Percentiles rank a stretch among this genome's conserved stretches.
phyloP scores from a whole-genome alignment of 2,888 invertebrate genomes.

The Cataglyphis altisquamis region DNA sequence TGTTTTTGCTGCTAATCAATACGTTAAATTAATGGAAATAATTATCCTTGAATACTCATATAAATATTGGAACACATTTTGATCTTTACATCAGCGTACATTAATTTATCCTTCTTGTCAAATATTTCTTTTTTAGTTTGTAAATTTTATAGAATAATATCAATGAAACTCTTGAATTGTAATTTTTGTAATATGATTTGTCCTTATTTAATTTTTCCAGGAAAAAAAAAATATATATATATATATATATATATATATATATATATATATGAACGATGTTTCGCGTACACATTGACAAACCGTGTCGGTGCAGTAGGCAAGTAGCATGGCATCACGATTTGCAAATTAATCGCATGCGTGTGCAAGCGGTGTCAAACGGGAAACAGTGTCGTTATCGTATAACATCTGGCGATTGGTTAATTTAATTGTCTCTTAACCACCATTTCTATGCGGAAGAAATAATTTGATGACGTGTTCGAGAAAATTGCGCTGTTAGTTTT shows the following conservation, averaged over 20 bases:
- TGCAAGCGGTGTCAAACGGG: constrained; percentile 12
- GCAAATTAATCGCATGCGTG: constrained; percentile 36
- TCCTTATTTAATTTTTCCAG: neutral
- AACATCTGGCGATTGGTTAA: constrained; percentile 46
- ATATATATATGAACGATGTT: too few relatives aligned
- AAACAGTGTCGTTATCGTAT: constrained; percentile 23
- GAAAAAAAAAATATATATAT: too few relatives aligned
- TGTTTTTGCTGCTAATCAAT: constrained; percentile 38
- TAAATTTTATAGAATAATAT: constrained; percentile 1
- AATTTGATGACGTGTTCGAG: constrained; percentile 13
- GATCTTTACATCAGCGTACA: neutral
- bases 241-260: too few relatives aligned
- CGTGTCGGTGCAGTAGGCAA: too few relatives aligned
- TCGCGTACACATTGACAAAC: too few relatives aligned
- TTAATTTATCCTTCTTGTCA: neutral
- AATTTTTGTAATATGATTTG: neutral
- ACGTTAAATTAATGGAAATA: constrained; percentile 43
- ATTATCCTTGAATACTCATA: constrained; percentile 33
- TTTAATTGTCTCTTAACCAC: constrained; percentile 33
- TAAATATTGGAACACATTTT: constrained; percentile 37
- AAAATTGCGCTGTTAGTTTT: constrained; percentile 19
- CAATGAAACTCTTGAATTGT: neutral
- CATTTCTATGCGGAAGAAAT: constrained; percentile 25
- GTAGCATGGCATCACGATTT: neutral
- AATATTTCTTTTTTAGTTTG: neutral